A percentile compares a stretch with the other conserved stretches of the same genome.
Evolutionary conservation across 2,113 vertebrate species (phyloP).

Genomic region (Nesogale talazaci): DNA sequence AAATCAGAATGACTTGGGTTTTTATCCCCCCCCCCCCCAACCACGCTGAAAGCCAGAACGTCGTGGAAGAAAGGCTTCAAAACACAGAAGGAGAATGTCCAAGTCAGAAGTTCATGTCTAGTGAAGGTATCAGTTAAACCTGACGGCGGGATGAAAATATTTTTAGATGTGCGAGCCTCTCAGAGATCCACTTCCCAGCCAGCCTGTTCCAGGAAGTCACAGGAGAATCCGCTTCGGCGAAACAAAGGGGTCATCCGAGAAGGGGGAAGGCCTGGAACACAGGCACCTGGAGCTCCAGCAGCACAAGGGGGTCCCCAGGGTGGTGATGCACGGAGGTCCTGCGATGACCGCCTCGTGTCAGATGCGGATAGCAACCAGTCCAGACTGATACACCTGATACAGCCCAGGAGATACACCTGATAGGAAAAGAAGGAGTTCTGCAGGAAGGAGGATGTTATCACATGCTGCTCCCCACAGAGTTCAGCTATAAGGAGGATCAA

Average conservation of each 20-base stretch:
- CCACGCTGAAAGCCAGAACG: background rate
- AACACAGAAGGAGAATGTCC: slow-evolving; percentile 20
- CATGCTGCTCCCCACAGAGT: background rate
- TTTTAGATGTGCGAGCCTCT: background rate
- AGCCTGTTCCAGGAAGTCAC: background rate
- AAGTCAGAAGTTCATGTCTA: background rate
- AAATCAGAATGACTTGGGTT: background rate
- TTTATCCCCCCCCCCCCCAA: background rate
- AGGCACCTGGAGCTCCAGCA: background rate
- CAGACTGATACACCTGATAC: background rate
- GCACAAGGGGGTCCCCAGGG: background rate
- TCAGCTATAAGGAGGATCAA: background rate
- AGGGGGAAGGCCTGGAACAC: background rate
- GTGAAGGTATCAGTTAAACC: background rate
- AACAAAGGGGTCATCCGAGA: background rate
- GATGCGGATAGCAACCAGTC: background rate
- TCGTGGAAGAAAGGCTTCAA: slow-evolving; percentile 12
- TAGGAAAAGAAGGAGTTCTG: background rate
- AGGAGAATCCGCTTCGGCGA: background rate
- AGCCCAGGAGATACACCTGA: background rate
- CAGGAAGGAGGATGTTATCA: background rate
- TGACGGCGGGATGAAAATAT: background rate
- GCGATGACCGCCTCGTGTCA: accelerated
- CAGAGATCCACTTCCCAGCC: background rate
- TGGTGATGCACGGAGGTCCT: accelerated